These are phyloP conservation scores for Mechanitis messenoides DNA, from an alignment of 2,888 invertebrate genomes.

Conservation along the genomic window DNA sequence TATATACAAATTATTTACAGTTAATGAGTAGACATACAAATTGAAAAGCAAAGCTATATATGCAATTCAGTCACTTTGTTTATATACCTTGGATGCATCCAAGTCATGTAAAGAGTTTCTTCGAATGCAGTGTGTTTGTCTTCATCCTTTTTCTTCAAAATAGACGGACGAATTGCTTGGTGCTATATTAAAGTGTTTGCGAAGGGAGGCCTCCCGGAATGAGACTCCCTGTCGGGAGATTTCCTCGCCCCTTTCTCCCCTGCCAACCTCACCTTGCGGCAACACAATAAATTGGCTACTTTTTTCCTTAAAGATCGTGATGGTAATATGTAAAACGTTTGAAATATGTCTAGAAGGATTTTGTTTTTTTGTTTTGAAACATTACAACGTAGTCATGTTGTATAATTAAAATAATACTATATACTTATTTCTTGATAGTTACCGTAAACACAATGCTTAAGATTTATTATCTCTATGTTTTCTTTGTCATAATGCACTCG, in stretches of 20 bases:
- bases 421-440: background rate
- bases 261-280: slow-evolving; percentile 11
- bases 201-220: slow-evolving; percentile 26
- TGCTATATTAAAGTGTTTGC: slow-evolving; percentile 51
- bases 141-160: slow-evolving; percentile 35
- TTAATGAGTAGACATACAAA: too few relatives aligned
- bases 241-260: slow-evolving; percentile 11
- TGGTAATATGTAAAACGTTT: slow-evolving; percentile 18
- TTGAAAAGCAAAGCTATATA: too few relatives aligned
- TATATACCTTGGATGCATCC: background rate
- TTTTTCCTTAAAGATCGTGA: slow-evolving; percentile 18
- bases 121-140: slow-evolving; percentile 25
- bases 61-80: too few relatives aligned
- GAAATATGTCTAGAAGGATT: slow-evolving; percentile 7
- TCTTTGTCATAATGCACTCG: too few relatives aligned
- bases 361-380: background rate
- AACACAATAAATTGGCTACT: slow-evolving; percentile 25
- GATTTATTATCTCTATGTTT: too few relatives aligned
- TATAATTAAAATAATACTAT: background rate
- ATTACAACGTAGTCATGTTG: background rate
- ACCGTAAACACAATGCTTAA: background rate
- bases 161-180: slow-evolving; percentile 44
- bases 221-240: slow-evolving; percentile 17
- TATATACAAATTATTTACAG: too few relatives aligned
- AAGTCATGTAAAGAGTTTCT: slow-evolving; percentile 23